Percentiles rank a stretch among this genome's conserved stretches.
These are phyloP conservation scores for Glyphotaelius pellucidus DNA, from an alignment of 2,888 invertebrate genomes.

Conservation along the genomic window DNA sequence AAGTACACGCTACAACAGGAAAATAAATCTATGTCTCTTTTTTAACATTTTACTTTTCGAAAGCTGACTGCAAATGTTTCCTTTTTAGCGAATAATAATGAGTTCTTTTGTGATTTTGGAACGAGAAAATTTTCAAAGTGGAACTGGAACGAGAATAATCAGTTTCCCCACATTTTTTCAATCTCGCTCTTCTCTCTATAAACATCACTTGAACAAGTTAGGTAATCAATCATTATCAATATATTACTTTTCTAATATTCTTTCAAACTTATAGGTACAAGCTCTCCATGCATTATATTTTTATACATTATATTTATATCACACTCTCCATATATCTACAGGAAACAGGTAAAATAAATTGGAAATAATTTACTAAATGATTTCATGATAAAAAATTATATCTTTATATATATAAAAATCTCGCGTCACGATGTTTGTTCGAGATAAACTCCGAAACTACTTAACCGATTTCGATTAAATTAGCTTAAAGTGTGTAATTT, in stretches of 20 bases:
- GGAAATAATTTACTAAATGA: background rate
- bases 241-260: background rate
- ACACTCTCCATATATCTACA: background rate
- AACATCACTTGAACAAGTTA: background rate
- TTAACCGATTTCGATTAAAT: too few species aligned
- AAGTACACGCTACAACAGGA: background rate
- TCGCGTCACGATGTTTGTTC: too few species aligned
- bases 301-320: background rate
- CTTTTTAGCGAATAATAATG: slow-evolving; percentile 1
- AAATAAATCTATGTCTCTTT: background rate
- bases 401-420: too few species aligned
- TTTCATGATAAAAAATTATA: background rate
- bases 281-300: background rate
- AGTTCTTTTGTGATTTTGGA: background rate
- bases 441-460: too few species aligned
- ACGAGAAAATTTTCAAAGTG: background rate
- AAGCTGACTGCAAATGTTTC: background rate
- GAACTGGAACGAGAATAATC: background rate
- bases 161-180: background rate
- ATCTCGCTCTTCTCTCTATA: background rate
- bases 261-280: background rate
- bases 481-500: too few species aligned
- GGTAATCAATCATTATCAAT: background rate
- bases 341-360: too few species aligned
- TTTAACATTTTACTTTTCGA: background rate